phyloP scores from a whole-genome alignment of 2,113 vertebrate species.

The human region GRCh38 chr2:207576001-207576500 shows the following conservation, averaged over 20 bases:
- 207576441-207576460: constrained; percentile 22
- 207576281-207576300: constrained; percentile 5
- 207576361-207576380: constrained; percentile 23
- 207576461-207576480: constrained; percentile 32
- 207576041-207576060: too few species aligned
- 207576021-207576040: too few species aligned
- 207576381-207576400: constrained; percentile 54
- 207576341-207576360: constrained; percentile 39
- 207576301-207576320: constrained; percentile 36
- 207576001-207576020: too few species aligned
- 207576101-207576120: not conserved
- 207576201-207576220: constrained; percentile 17
- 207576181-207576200: not conserved
- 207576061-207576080: too few species aligned
- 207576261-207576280: not conserved
- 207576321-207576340: constrained; percentile 40
- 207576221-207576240: not conserved
- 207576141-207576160: not conserved
- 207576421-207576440: constrained; percentile 37
- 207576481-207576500: constrained; percentile 56
- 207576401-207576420: constrained; percentile 63
- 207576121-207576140: constrained; percentile 41
- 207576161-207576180: not conserved
- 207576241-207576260: not conserved
- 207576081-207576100: too few species aligned